Conservation (phyloP, 2,888 invertebrate genomes). For the Mycalesis mineus region DNA sequence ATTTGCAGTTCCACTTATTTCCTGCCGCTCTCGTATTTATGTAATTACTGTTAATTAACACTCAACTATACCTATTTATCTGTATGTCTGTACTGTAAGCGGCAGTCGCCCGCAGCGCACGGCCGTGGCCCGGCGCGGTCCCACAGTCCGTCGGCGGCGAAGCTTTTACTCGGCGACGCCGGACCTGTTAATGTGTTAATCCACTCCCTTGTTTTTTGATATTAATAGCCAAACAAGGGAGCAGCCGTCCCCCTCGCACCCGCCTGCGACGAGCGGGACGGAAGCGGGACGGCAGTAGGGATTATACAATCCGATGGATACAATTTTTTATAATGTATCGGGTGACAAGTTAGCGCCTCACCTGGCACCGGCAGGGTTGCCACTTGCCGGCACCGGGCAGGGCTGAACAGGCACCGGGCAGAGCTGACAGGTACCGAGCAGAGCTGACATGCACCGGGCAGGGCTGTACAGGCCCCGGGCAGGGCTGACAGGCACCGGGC, state of each 20-base stretch:
- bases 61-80: no score
- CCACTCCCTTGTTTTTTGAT: constrained; percentile 66
- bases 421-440: no score
- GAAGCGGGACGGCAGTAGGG: constrained; percentile 28
- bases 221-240: constrained; percentile 66
- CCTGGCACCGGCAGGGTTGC: not conserved
- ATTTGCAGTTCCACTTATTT: no score
- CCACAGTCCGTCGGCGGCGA: constrained; percentile 53
- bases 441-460: no score
- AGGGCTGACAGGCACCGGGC: no score
- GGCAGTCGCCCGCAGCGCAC: not conserved
- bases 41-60: no score
- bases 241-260: constrained; percentile 39
- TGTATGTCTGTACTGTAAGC: not conserved
- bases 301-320: constrained; percentile 24
- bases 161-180: constrained; percentile 67
- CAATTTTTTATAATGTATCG: constrained; percentile 35
- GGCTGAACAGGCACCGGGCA: no score
- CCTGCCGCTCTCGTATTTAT: no score
- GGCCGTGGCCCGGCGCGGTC: constrained; percentile 19
- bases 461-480: no score
- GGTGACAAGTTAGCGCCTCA: not conserved
- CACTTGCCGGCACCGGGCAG: no score
- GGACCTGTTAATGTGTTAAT: constrained; percentile 73
- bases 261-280: constrained; percentile 9